Percentiles rank a stretch among this genome's conserved stretches.
phyloP scores from a whole-genome alignment of 2,888 invertebrate genomes.

The Leptinotarsa rubiginosa region DNA sequence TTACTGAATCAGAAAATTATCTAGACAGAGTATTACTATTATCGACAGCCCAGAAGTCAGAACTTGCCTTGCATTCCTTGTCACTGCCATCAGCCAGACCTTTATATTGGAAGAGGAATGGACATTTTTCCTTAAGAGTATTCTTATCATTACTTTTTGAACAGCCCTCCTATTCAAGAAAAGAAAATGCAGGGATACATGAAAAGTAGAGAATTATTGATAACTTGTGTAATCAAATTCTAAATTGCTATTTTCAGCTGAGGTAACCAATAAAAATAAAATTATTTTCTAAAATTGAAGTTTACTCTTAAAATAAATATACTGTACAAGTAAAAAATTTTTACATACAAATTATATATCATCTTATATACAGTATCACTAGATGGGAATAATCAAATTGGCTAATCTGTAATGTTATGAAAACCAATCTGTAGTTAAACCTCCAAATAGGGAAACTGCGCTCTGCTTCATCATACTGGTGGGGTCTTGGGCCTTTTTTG shows the following conservation, averaged over 20 bases:
- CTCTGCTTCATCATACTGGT: conserved; percentile 75
- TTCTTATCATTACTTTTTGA: too few species aligned
- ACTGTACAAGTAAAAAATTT: conserved; percentile 48
- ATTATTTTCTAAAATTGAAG: conserved; percentile 8
- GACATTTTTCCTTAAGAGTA: too few species aligned
- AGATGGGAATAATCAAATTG: conserved; percentile 30
- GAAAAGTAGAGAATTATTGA: too few species aligned
- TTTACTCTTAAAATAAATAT: conserved; percentile 46
- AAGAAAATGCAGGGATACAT: too few species aligned
- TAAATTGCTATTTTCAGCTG: neutral
- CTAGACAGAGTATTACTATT: too few species aligned
- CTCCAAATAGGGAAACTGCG: conserved; percentile 84
- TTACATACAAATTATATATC: conserved; percentile 40
- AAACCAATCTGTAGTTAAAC: conserved; percentile 88
- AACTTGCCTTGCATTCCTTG: too few species aligned
- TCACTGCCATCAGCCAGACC: too few species aligned
- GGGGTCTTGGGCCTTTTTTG: conserved; percentile 64
- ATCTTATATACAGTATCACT: conserved; percentile 41
- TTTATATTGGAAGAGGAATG: too few species aligned
- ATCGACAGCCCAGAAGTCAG: too few species aligned
- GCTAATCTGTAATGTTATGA: conserved; percentile 57
- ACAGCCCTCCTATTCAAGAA: too few species aligned
- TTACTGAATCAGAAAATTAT: too few species aligned
- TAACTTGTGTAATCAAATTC: too few species aligned
- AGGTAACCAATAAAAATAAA: neutral